Evolutionary conservation across 2,888 invertebrate species (phyloP), one percentile per base, ranked within the genome.

Genomic region (Eulithis prunata): DNA sequence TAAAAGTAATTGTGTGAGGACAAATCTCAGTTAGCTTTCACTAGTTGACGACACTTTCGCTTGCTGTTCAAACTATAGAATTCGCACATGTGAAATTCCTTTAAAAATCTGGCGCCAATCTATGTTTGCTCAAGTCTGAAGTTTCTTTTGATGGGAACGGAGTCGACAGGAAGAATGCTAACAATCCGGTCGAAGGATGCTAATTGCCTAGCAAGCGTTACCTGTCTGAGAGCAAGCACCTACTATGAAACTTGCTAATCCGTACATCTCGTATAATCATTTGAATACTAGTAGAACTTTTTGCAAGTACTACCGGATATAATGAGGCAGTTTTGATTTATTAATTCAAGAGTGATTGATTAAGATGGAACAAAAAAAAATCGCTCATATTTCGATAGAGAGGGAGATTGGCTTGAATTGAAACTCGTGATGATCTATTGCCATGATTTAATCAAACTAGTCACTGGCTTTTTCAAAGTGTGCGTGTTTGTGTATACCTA

Each of bases 181-280:
- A 82, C 83, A 82, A 84, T 85, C 88, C 83, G 83, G 86, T 86
- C 82, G 78, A 80, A 78, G 78, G 84, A 86, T 85, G 86, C 84
- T 89, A 89, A 90, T 88, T 87, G 86, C 82, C 79, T 81, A 72
- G 79, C 82, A 83, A 78, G 79, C 82, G 78, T 81, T 83, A 81
- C 82, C 77, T 76, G 81, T 77, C 78, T 76, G 74, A 66, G 68
- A 64, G 60, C 70, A 63, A 69, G 76, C 81, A 70, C 83, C 81
- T 80, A 83, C 82, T 74, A 84, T 70, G 74, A 54, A 54, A 60
- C 57, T 66, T 63, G 60, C 49, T 53, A 66, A 13, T 53, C 36
- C 32, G 12, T 2, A n/a, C 11, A 52, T 32, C 47, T 14, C 47
- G 8, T 13, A 14, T 14, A 47, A 47, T 47, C n/a, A 46, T 46